phyloP scores from a whole-genome alignment of 2,113 vertebrate species.

The Micronisus gabar region DNA sequence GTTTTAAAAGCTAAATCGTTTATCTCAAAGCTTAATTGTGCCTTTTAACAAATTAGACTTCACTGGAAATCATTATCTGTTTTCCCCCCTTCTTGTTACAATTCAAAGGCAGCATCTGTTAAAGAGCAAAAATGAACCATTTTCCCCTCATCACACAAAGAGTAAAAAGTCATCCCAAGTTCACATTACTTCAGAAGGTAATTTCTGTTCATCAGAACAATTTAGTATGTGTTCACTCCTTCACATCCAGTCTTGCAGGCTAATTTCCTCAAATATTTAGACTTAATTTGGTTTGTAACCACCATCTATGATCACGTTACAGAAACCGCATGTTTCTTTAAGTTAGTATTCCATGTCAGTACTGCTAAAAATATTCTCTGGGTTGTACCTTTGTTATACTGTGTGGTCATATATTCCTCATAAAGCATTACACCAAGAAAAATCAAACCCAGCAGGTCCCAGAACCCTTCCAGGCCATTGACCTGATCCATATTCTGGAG shows the following conservation, averaged over 20 bases:
- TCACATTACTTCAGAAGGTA: slow-evolving; percentile 45
- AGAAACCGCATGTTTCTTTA: not conserved
- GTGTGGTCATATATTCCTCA: not conserved
- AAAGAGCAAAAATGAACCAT: slow-evolving; percentile 32
- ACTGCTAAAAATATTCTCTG: not conserved
- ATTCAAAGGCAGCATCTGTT: slow-evolving; percentile 56
- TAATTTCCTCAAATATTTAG: slow-evolving; percentile 37
- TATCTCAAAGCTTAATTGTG: slow-evolving; percentile 50
- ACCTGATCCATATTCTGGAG: not conserved
- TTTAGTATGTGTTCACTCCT: not conserved
- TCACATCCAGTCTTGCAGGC: not conserved
- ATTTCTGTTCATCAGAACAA: slow-evolving; percentile 45
- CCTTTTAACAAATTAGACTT: slow-evolving; percentile 48
- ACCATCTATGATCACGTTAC: not conserved
- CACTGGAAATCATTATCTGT: slow-evolving; percentile 46
- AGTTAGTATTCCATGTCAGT: not conserved
- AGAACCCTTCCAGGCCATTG: rapidly evolving
- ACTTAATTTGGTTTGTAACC: not conserved
- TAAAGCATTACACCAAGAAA: not conserved
- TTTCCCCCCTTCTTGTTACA: slow-evolving; percentile 1
- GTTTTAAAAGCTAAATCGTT: slow-evolving; percentile 29
- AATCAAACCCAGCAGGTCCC: not conserved
- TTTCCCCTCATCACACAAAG: slow-evolving; percentile 2
- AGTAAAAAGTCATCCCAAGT: slow-evolving; percentile 50
- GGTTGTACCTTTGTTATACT: not conserved